phyloP scores from a whole-genome alignment of 2,113 vertebrate species.

The Ibidorhyncha struthersii region DNA sequence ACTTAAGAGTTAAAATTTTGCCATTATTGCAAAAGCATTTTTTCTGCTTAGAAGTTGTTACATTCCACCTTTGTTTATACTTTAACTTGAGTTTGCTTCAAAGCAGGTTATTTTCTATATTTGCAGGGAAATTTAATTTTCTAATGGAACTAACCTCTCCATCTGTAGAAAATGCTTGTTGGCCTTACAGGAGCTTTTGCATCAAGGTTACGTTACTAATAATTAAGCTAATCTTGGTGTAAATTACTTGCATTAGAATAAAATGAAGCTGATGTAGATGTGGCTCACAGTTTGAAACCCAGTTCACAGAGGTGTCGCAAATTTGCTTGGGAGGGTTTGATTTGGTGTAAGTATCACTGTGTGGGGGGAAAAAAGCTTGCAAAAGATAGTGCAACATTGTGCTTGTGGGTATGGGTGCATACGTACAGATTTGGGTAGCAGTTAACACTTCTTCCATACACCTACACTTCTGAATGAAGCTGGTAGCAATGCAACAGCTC shows the following conservation, averaged over 20 bases:
- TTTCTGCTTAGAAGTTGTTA: not conserved
- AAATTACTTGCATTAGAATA: not conserved
- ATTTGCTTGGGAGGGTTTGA: not conserved
- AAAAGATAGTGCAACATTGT: not conserved
- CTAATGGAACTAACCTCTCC: not conserved
- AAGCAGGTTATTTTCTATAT: not conserved
- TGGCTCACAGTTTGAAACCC: not conserved
- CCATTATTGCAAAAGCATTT: not conserved
- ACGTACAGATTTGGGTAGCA: not conserved
- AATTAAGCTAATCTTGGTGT: not conserved
- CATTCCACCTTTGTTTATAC: not conserved
- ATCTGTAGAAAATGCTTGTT: not conserved
- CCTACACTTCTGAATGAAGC: not conserved
- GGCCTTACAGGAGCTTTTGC: not conserved
- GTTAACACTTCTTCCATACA: not conserved
- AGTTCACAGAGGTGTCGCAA: not conserved
- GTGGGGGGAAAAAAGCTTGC: not conserved
- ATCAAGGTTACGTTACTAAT: not conserved
- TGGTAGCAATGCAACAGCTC: not conserved
- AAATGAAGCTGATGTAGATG: not conserved
- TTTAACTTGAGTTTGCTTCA: conserved; percentile 14
- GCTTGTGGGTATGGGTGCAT: not conserved
- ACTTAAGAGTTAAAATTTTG: not conserved
- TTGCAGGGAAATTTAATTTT: not conserved
- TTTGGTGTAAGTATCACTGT: not conserved